phyloP scores from a whole-genome alignment of 2,113 vertebrate species.

The Rynchops niger region DNA sequence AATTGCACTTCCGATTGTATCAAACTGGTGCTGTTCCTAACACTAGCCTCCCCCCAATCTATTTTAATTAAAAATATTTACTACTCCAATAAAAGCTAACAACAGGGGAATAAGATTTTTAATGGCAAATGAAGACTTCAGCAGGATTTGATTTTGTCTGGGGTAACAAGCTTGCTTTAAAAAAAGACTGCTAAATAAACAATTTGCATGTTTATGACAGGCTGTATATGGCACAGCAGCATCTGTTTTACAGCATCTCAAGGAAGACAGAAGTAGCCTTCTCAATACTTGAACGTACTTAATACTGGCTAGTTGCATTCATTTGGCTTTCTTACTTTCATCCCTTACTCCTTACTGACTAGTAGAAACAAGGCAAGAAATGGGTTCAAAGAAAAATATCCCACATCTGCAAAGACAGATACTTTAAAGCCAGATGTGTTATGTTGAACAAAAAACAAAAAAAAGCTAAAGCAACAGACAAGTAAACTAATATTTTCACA shows the following conservation, averaged over 20 bases:
- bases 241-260: neutral
- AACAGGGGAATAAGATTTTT: neutral
- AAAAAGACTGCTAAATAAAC: neutral
- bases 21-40: neutral
- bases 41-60: neutral
- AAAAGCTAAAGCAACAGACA: neutral
- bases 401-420: neutral
- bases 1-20: neutral
- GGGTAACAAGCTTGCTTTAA: neutral
- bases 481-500: neutral
- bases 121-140: neutral
- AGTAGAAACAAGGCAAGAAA: neutral
- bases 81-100: neutral
- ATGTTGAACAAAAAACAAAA: neutral
- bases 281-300: neutral
- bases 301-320: neutral
- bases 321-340: neutral
- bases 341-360: neutral
- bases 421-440: neutral
- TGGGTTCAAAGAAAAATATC: neutral
- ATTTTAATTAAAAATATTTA: neutral
- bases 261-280: neutral
- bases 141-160: neutral
- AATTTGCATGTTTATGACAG: neutral
- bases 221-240: neutral